These are phyloP conservation scores for Anarhynchus alexandrinus DNA, from an alignment of 2,113 vertebrate species.

Conservation along the genomic window DNA sequence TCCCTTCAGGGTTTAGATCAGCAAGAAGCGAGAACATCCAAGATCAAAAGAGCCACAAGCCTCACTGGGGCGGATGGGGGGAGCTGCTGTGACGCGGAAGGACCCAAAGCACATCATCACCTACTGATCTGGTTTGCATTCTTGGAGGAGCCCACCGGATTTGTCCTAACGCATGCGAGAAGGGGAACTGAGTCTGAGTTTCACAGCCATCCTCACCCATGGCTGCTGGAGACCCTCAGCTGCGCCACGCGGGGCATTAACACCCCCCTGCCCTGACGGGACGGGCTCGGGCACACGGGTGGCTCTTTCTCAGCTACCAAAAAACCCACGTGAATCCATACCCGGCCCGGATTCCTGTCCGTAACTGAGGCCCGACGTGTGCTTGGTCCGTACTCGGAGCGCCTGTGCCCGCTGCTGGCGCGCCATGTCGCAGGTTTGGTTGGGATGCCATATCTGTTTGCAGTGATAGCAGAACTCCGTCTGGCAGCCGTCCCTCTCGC, in stretches of 20 bases:
- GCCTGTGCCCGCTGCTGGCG: constrained; percentile 91
- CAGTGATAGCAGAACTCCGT: constrained; percentile 99
- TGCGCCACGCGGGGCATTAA: not conserved
- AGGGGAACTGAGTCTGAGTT: not conserved
- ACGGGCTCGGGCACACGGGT: not conserved
- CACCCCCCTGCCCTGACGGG: not conserved
- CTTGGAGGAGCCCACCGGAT: not conserved
- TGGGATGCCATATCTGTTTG: constrained; percentile 99
- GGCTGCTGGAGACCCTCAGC: not conserved
- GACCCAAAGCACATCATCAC: not conserved
- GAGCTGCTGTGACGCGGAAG: not conserved
- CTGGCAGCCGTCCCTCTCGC: constrained; percentile 92
- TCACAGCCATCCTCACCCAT: not conserved
- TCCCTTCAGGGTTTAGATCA: not conserved
- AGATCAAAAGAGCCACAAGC: constrained; percentile 48
- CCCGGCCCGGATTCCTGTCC: constrained; percentile 91
- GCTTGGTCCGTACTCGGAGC: constrained; percentile 91
- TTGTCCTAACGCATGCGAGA: not conserved
- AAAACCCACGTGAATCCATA: constrained; percentile 41
- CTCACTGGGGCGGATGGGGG: not conserved
- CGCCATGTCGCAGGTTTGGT: constrained; percentile 97
- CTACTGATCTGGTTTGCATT: not conserved
- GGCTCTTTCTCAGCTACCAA: not conserved
- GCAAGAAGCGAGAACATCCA: not conserved
- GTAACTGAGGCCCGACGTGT: constrained; percentile 91